These are phyloP conservation scores for Orcinus orca DNA, from an alignment of 2,113 vertebrate genomes.

Conservation along the genomic window DNA sequence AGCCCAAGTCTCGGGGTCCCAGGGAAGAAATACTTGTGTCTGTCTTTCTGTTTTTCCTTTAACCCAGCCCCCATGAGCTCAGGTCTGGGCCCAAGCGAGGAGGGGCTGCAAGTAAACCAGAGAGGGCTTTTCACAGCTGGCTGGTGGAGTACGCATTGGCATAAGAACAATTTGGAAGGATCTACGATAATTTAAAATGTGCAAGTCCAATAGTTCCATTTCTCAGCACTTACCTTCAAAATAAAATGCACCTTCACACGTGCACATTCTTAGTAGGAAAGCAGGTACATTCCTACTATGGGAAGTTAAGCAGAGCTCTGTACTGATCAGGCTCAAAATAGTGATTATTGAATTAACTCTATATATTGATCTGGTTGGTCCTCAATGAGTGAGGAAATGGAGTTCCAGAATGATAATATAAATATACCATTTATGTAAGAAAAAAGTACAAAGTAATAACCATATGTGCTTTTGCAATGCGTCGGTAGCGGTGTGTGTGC, in stretches of 20 bases:
- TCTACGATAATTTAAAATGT: not conserved
- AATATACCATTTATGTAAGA: not conserved
- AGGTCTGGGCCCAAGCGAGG: not conserved
- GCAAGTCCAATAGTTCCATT: not conserved
- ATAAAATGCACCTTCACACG: not conserved
- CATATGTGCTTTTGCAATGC: not conserved
- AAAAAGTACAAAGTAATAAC: not conserved
- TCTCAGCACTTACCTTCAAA: constrained; percentile 25
- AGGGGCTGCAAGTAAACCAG: not conserved
- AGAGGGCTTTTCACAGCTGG: not conserved
- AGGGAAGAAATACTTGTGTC: not conserved
- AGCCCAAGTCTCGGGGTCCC: not conserved
- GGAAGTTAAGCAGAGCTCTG: not conserved
- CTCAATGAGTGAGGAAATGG: not conserved
- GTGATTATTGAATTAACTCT: not conserved
- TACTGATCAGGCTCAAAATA: not conserved
- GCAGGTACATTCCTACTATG: not conserved
- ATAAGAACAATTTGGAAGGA: not conserved
- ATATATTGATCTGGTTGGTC: not conserved
- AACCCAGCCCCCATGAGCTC: not conserved
- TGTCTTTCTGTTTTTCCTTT: not conserved
- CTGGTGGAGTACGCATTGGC: not conserved
- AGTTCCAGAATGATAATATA: not conserved
- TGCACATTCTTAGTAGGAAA: not conserved
- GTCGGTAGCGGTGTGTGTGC: not conserved